These are phyloP conservation scores for Amazona guildingii DNA, from an alignment of 2,113 vertebrate species.

Conservation along the genomic window DNA sequence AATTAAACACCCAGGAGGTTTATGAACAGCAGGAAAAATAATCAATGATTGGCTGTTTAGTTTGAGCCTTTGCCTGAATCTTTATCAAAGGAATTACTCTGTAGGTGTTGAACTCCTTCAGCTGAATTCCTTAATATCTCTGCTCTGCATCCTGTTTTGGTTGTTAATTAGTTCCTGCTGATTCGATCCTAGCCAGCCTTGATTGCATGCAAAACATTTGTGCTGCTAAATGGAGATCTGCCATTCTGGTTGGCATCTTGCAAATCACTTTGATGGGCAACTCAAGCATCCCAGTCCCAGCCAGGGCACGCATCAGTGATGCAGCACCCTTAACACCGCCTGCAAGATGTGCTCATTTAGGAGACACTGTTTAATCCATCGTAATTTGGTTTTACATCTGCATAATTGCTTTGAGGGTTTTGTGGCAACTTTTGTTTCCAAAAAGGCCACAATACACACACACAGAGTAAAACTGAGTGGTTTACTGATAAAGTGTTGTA, in stretches of 20 bases:
- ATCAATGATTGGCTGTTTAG: not conserved
- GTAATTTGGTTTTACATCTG: not conserved
- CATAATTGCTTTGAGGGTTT: not conserved
- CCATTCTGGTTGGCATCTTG: not conserved
- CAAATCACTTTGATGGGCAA: not conserved
- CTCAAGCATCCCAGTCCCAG: accelerated
- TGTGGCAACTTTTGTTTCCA: not conserved
- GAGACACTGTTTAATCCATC: accelerated
- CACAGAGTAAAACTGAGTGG: not conserved
- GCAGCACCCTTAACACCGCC: accelerated
- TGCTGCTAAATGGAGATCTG: not conserved
- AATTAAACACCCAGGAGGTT: not conserved
- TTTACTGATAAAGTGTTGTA: not conserved
- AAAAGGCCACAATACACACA: not conserved
- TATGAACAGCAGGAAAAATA: not conserved
- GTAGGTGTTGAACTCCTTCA: not conserved
- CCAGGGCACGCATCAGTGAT: not conserved
- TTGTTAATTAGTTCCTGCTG: slow-evolving; percentile 27
- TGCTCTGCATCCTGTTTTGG: not conserved
- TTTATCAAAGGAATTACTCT: not conserved
- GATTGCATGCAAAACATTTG: not conserved
- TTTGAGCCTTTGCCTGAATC: not conserved
- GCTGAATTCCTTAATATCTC: not conserved
- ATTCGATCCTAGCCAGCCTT: not conserved
- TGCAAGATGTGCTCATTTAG: accelerated